A percentile compares a stretch with the other conserved stretches of the same genome.
These are phyloP conservation scores for Aleiodes alternator DNA, from an alignment of 2,888 invertebrate genomes.

Conservation along the genomic window DNA sequence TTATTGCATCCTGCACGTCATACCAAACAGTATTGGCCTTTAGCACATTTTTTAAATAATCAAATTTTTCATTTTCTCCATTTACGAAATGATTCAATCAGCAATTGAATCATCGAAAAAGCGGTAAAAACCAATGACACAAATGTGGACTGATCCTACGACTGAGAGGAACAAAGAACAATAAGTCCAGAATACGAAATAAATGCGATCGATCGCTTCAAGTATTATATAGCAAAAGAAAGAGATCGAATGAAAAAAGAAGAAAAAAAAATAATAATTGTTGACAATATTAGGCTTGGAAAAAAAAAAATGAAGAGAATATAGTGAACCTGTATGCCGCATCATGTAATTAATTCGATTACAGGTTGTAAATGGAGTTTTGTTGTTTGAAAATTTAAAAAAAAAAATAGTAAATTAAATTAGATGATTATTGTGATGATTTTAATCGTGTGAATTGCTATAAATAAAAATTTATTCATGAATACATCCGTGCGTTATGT, in stretches of 20 bases:
- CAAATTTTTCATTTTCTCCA: background rate
- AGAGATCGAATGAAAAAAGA: conserved; percentile 43
- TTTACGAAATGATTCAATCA: conserved; percentile 21
- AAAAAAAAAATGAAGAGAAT: conserved; percentile 45
- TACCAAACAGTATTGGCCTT: conserved; percentile 1
- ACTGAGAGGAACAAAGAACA: conserved; percentile 40
- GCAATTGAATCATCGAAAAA: conserved; percentile 48
- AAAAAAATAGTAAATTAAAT: conserved; percentile 39
- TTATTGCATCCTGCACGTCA: conserved; percentile 1
- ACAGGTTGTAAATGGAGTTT: conserved; percentile 13
- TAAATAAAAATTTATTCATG: conserved; percentile 54
- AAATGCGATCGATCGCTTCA: conserved; percentile 52
- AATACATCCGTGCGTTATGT: conserved; percentile 57
- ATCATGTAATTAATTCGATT: conserved; percentile 1
- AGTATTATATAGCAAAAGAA: conserved; percentile 43
- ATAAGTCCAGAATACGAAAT: background rate
- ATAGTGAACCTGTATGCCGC: conserved; percentile 22
- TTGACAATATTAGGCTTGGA: conserved; percentile 74
- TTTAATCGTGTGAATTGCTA: conserved; percentile 34
- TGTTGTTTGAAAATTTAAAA: background rate
- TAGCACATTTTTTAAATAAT: background rate
- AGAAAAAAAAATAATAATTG: conserved; percentile 69
- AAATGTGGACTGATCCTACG: conserved; percentile 39
- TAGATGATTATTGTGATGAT: conserved; percentile 11
- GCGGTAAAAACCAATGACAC: conserved; percentile 15